Conservation (phyloP, 2,888 invertebrate genomes). For the Heliconius hortense region DNA sequence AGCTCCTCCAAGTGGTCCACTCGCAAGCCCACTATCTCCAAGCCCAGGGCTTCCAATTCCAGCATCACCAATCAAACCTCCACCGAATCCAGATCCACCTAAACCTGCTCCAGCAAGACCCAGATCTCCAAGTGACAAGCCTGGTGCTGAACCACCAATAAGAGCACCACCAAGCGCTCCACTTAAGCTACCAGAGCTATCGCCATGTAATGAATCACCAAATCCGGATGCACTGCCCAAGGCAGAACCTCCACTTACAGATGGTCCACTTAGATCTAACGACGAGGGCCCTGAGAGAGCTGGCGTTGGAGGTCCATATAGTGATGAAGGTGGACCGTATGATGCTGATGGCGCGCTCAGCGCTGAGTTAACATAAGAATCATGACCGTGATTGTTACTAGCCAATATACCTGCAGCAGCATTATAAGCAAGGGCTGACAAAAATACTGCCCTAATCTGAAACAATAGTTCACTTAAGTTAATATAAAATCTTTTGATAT, state of each 20-base stretch:
- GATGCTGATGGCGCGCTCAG: conserved; percentile 65
- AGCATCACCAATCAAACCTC: conserved; percentile 28
- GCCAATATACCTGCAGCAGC: conserved; percentile 61
- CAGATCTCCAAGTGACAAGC: conserved; percentile 29
- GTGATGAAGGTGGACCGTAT: conserved; percentile 64
- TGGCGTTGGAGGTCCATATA: conserved; percentile 60
- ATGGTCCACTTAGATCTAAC: conserved; percentile 31
- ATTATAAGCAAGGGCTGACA: conserved; percentile 65
- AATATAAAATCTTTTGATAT: conserved; percentile 24
- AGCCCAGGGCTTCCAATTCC: conserved; percentile 7
- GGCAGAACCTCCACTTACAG: background rate
- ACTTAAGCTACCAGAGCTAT: conserved; percentile 4
- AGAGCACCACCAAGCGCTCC: background rate
- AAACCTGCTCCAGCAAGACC: conserved; percentile 37
- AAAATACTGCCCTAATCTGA: conserved; percentile 68
- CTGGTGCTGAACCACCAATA: conserved; percentile 25
- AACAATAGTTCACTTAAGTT: conserved; percentile 51
- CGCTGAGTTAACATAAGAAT: conserved; percentile 67
- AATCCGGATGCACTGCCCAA: background rate
- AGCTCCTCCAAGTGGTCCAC: conserved; percentile 24
- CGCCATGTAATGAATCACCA: background rate
- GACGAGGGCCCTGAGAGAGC: conserved; percentile 37
- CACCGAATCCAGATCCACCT: conserved; percentile 19
- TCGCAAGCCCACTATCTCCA: conserved; percentile 24
- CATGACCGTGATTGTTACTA: conserved; percentile 54